phyloP scores from a whole-genome alignment of 2,888 invertebrate genomes.

The Drosophila setosimentum region DNA sequence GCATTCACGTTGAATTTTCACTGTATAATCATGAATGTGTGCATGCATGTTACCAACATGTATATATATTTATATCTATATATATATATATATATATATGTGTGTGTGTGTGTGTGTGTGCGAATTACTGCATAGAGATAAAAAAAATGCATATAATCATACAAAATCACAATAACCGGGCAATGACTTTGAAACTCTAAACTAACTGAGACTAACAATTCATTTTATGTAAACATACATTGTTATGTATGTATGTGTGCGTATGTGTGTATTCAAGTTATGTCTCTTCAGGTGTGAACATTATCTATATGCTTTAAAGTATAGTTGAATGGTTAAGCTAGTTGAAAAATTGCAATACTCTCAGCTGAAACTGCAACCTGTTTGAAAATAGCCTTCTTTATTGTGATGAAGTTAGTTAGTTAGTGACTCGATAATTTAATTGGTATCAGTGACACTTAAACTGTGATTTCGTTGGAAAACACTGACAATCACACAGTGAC shows the following conservation, averaged over 20 bases:
- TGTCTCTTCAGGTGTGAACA: constrained; percentile 1
- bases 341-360: constrained; percentile 1
- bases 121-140: constrained; percentile 41
- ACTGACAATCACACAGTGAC: background rate
- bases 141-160: constrained; percentile 27
- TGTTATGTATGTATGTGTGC: background rate
- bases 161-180: constrained; percentile 29
- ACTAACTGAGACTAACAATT: constrained; percentile 18
- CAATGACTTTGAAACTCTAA: constrained; percentile 41
- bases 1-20: constrained; percentile 71
- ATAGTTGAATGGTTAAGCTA: background rate
- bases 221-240: constrained; percentile 2
- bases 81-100: constrained; percentile 1
- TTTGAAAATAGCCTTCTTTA: background rate
- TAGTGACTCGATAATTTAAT: background rate
- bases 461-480: background rate
- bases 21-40: constrained; percentile 54
- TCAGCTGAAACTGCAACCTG: background rate
- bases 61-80: constrained; percentile 15
- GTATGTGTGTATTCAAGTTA: background rate
- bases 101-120: constrained; percentile 22
- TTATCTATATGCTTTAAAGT: background rate
- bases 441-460: background rate
- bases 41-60: constrained; percentile 11
- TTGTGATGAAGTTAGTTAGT: background rate